phyloP scores from a whole-genome alignment of 1,140 invertebrate genomes.

The Parasteatoda tepidariorum region DNA sequence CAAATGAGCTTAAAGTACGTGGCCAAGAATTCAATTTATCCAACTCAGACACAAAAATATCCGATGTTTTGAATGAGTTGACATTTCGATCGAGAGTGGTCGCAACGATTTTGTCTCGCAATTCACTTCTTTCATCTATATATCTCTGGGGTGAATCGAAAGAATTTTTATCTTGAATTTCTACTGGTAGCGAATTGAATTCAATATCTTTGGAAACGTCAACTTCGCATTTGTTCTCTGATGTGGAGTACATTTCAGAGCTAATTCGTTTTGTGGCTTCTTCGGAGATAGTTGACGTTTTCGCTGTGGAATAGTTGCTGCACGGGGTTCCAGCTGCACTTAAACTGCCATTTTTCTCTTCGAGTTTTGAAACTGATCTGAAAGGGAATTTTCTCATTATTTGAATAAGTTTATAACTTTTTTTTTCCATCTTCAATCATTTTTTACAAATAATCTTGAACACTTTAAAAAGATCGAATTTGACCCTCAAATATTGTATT shows the following conservation, averaged over 20 bases:
- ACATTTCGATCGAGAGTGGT: slow-evolving; percentile 35
- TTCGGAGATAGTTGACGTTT: slow-evolving; percentile 5
- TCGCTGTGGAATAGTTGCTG: slow-evolving; percentile 30
- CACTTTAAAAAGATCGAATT: no score
- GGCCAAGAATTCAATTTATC: slow-evolving; percentile 50
- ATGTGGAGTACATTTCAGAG: background rate
- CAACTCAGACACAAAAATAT: slow-evolving; percentile 19
- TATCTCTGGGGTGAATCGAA: slow-evolving; percentile 34
- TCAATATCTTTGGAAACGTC: slow-evolving; percentile 13
- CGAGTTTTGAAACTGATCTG: slow-evolving; percentile 6
- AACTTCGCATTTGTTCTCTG: slow-evolving; percentile 1
- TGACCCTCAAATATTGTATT: no score
- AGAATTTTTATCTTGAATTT: slow-evolving; percentile 6
- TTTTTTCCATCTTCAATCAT: no score
- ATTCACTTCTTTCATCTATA: slow-evolving; percentile 25
- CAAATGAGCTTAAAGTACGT: slow-evolving; percentile 35
- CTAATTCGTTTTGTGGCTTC: slow-evolving; percentile 9
- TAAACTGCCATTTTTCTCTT: background rate
- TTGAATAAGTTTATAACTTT: no score
- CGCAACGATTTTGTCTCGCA: slow-evolving; percentile 11
- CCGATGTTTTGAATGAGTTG: slow-evolving; percentile 15
- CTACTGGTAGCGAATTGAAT: slow-evolving; percentile 2
- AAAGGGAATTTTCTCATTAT: no score
- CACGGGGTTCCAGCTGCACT: background rate
- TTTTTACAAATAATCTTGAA: no score